Percentiles rank a stretch among this genome's conserved stretches.
Conservation (phyloP, 2,888 invertebrate genomes). For the Spicauda simplicius region DNA sequence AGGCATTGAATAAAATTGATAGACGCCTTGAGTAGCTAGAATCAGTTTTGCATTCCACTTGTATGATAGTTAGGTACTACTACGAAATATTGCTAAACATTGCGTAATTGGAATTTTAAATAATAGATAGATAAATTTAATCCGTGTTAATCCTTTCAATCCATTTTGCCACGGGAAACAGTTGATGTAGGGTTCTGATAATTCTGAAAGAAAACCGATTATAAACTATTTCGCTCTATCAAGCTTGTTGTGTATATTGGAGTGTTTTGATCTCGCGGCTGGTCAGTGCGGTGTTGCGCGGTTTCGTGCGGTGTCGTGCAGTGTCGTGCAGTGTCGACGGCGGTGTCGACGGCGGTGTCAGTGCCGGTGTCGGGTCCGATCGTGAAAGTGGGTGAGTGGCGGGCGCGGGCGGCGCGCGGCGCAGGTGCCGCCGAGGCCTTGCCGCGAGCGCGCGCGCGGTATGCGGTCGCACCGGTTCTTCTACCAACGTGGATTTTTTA, state of each 20-base stretch:
- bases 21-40: not conserved
- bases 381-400: constrained; percentile 69
- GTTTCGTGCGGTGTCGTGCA: constrained; percentile 41
- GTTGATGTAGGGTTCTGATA: too few relatives aligned
- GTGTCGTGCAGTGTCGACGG: constrained; percentile 42
- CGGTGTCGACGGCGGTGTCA: constrained; percentile 3
- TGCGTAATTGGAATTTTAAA: not conserved
- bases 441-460: constrained; percentile 78
- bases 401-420: constrained; percentile 47
- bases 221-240: too few relatives aligned
- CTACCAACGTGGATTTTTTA: constrained; percentile 82
- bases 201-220: too few relatives aligned
- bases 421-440: constrained; percentile 72
- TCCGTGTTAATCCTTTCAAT: too few relatives aligned
- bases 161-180: too few relatives aligned
- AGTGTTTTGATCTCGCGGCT: not conserved
- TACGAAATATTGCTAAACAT: not conserved
- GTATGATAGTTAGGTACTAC: not conserved
- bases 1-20: not conserved
- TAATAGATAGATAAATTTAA: too few relatives aligned
- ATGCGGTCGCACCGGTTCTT: constrained; percentile 84
- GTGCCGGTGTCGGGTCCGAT: constrained; percentile 29
- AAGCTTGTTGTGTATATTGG: too few relatives aligned
- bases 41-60: not conserved
- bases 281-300: not conserved